Percentiles rank a stretch among this genome's conserved stretches.
Evolutionary conservation across 1,140 invertebrate species (phyloP).

Genomic region (Laupala kohalensis): DNA sequence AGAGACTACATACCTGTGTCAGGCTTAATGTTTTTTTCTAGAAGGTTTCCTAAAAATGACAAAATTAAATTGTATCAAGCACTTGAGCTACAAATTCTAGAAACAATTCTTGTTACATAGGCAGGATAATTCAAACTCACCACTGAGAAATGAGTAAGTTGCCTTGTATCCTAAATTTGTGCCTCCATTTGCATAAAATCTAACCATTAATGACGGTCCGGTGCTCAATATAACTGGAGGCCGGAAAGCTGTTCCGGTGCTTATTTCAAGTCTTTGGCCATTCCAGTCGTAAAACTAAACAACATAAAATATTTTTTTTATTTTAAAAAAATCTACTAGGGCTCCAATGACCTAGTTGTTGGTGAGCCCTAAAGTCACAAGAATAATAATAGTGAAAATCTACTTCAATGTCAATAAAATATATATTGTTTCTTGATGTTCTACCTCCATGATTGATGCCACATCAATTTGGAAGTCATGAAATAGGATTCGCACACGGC

Average conservation of each 20-base stretch:
- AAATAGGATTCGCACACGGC: slow-evolving; percentile 48
- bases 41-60: background rate
- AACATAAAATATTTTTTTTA: background rate
- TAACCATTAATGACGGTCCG: slow-evolving; percentile 45
- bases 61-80: background rate
- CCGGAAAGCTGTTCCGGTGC: slow-evolving; percentile 50
- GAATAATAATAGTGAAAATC: slow-evolving; percentile 4
- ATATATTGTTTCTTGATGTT: background rate
- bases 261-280: slow-evolving; percentile 48
- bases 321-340: background rate
- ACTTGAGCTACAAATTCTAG: background rate
- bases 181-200: slow-evolving; percentile 58
- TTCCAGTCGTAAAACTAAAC: slow-evolving; percentile 56
- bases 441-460: slow-evolving; percentile 53
- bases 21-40: background rate
- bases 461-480: slow-evolving; percentile 54
- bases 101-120: too few relatives aligned
- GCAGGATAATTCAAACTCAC: slow-evolving; percentile 7
- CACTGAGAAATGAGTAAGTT: slow-evolving; percentile 41
- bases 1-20: background rate
- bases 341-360: too few relatives aligned
- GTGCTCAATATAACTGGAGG: slow-evolving; percentile 51
- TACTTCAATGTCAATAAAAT: background rate
- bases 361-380: too few relatives aligned
- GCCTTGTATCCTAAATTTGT: slow-evolving; percentile 54